phyloP scores from a whole-genome alignment of 2,888 invertebrate species.

The Ptilodon capucinus region DNA sequence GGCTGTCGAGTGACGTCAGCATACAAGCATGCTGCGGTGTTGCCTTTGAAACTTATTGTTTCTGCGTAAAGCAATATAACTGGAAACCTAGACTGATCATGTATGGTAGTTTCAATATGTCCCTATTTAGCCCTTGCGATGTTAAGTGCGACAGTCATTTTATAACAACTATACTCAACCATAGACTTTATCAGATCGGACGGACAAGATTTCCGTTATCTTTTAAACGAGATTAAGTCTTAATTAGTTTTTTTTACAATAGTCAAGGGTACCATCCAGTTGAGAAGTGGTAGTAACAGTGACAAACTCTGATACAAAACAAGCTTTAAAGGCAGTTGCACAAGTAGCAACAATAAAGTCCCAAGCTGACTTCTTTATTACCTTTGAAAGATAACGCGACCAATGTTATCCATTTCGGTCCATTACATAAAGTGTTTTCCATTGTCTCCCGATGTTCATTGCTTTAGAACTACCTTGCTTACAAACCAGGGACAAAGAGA shows the following conservation, averaged over 20 bases:
- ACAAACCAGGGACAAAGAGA: constrained; percentile 28
- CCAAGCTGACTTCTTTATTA: constrained; percentile 68
- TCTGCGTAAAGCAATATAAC: constrained; percentile 18
- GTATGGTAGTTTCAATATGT: neutral
- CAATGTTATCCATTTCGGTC: constrained; percentile 62
- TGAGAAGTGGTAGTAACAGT: constrained; percentile 1
- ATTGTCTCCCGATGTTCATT: constrained; percentile 55
- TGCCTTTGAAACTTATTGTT: constrained; percentile 30
- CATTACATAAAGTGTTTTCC: constrained; percentile 70
- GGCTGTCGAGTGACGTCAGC: constrained; percentile 48
- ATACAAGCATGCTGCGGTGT: constrained; percentile 37
- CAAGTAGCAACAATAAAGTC: constrained; percentile 62
- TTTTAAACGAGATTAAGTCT: too few species aligned
- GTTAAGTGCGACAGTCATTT: neutral
- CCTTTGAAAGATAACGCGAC: constrained; percentile 64
- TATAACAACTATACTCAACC: neutral
- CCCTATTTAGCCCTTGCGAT: neutral
- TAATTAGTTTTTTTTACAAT: neutral
- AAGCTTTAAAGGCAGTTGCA: constrained; percentile 46
- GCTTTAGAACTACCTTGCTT: constrained; percentile 25
- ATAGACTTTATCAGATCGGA: too few species aligned
- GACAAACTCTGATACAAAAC: constrained; percentile 6
- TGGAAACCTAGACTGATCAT: constrained; percentile 7
- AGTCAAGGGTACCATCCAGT: neutral
- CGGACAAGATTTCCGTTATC: too few species aligned